These are phyloP conservation scores for Aurelia aurita DNA, from an alignment of 30 jellyfish, hydroid and myxozoan species.

Conservation along the genomic window DNA sequence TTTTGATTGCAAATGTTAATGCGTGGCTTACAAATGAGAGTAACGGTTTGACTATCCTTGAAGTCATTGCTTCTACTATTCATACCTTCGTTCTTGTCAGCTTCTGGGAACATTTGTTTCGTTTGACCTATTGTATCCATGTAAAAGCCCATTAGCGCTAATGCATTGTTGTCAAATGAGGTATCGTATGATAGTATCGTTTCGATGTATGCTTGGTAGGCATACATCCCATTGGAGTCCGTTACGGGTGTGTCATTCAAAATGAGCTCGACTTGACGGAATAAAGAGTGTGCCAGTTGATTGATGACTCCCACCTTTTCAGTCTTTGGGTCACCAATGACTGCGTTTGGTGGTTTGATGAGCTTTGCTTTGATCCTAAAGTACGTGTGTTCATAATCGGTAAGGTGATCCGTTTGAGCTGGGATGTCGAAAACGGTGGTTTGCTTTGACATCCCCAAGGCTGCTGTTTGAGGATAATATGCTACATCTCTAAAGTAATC, in stretches of 20 bases:
- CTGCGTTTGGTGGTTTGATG: background rate
- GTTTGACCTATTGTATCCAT: background rate
- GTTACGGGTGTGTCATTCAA: constrained; percentile 30
- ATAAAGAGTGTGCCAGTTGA: background rate
- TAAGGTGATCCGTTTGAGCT: constrained; percentile 8
- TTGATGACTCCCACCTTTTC: constrained; percentile 7
- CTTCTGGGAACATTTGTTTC: background rate
- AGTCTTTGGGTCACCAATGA: constrained; percentile 1
- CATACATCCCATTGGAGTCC: constrained; percentile 30
- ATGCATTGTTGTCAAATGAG: constrained; percentile 1
- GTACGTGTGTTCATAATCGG: background rate
- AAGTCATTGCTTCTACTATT: background rate
- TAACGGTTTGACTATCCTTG: background rate
- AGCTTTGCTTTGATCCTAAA: background rate
- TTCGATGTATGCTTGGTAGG: background rate
- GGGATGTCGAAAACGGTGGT: background rate
- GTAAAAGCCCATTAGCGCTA: background rate
- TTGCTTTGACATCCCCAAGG: background rate
- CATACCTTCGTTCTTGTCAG: background rate
- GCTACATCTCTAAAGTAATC: background rate
- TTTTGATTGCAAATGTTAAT: constrained; percentile 13
- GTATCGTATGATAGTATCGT: background rate
- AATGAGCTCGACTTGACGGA: background rate
- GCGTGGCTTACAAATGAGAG: background rate
- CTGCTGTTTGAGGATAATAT: background rate